Base-by-base conservation (phyloP, 2,888 invertebrate genomes). In the Cryptosula pallasiana region DNA sequence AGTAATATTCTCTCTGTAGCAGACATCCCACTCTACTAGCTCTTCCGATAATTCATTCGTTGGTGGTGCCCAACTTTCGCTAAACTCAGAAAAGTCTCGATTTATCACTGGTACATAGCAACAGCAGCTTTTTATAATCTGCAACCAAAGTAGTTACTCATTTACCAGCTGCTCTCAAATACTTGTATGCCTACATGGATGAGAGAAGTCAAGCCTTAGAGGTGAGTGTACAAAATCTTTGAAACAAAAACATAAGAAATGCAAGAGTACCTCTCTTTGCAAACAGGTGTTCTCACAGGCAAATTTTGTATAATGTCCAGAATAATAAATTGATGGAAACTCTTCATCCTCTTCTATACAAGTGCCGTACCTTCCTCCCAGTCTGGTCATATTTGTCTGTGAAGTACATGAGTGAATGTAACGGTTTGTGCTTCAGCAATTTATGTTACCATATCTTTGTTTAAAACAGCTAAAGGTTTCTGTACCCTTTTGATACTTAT, bases 181-280 rank as follows among this genome's bases (percentile, higher is more conserved):
- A n/a, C n/a, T n/a, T n/a, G n/a, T n/a, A n/a, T n/a, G n/a, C n/a
- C n/a, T n/a, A n/a, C n/a, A n/a, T n/a, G n/a, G n/a, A n/a, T n/a
- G n/a, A n/a, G n/a, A n/a, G n/a, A n/a, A n/a, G n/a, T n/a, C n/a
- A n/a, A n/a, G n/a, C n/a, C n/a, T n/a, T n/a, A n/a, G n/a, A n/a
- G n/a, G n/a, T n/a, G n/a, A n/a, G n/a, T n/a, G n/a, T n/a, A n/a
- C n/a, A n/a, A n/a, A n/a, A n/a, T n/a, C n/a, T n/a, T n/a, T n/a
- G n/a, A n/a, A n/a, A n/a, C n/a, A n/a, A n/a, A n/a, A n/a, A n/a
- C n/a, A n/a, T n/a, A n/a, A n/a, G n/a, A n/a, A n/a, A n/a, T n/a
- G n/a, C n/a, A n/a, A n/a, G n/a, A n/a, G n/a, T 63, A 63, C 63
- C 63, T 32, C n/a, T 27, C 27, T 27, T n/a, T 63, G 63, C 32